Percentiles rank a stretch among this genome's conserved stretches.
These are phyloP conservation scores for Peucedramus taeniatus DNA, from an alignment of 2,113 vertebrate genomes.

Conservation along the genomic window DNA sequence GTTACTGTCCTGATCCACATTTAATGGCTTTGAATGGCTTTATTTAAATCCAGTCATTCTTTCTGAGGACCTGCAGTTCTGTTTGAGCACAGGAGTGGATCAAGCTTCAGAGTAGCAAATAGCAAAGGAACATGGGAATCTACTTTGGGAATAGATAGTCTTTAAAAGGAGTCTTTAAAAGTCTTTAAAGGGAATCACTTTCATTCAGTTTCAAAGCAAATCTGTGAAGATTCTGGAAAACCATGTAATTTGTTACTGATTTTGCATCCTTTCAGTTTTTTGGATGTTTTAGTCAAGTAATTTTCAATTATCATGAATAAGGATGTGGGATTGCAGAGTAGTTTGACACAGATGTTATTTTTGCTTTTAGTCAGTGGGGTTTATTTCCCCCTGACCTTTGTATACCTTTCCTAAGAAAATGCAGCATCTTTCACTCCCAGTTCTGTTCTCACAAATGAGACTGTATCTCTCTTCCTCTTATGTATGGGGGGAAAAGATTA, in stretches of 20 bases:
- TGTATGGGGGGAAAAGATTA: neutral
- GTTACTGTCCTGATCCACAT: neutral
- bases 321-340: neutral
- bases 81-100: neutral
- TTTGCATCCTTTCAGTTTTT: neutral
- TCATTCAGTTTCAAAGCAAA: neutral
- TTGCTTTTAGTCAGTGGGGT: neutral
- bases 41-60: neutral
- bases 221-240: neutral
- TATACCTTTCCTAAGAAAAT: neutral
- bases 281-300: neutral
- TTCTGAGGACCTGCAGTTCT: neutral
- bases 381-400: neutral
- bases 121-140: neutral
- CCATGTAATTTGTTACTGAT: neutral
- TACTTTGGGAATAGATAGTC: neutral
- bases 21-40: neutral
- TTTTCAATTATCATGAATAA: neutral
- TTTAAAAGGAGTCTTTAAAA: neutral
- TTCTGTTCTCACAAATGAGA: constrained; percentile 12
- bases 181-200: no score
- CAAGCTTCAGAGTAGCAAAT: neutral
- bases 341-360: neutral
- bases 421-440: neutral
- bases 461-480: neutral